These are phyloP conservation scores for Cebus imitator DNA, from an alignment of 2,113 vertebrate species.

Conservation along the genomic window DNA sequence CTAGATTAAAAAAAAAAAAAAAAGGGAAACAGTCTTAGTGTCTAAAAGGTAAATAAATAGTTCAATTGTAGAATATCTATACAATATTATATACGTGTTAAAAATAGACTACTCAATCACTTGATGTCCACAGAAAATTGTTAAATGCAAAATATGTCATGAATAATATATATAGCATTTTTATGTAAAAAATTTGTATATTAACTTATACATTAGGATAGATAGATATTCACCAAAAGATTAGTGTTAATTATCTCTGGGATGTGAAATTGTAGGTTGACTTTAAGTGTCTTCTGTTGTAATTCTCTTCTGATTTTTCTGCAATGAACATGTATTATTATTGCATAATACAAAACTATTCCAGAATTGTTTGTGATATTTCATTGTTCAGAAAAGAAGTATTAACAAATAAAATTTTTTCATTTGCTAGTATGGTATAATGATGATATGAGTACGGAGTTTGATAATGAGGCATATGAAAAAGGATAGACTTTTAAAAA, in stretches of 20 bases:
- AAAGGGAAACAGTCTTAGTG: background rate
- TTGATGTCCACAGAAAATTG: background rate
- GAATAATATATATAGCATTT: background rate
- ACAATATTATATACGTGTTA: background rate
- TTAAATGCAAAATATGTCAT: background rate
- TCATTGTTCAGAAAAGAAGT: background rate
- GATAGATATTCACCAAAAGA: background rate
- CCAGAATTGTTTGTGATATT: constrained; percentile 7
- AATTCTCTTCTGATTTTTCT: constrained; percentile 6
- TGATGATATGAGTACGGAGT: background rate
- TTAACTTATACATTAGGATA: background rate
- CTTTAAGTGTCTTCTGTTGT: constrained; percentile 26
- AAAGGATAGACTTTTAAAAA: background rate
- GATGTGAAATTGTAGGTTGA: background rate
- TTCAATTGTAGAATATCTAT: background rate
- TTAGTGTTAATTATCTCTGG: background rate
- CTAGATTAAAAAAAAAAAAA: background rate
- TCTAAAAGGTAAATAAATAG: constrained; percentile 12
- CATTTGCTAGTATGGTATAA: background rate
- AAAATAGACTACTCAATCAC: background rate
- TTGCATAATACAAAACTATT: background rate
- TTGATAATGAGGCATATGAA: background rate
- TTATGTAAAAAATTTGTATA: background rate
- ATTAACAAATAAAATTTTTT: constrained; percentile 33
- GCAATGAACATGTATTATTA: constrained; percentile 2